Conservation (phyloP, 1,140 invertebrate genomes). For the Trypoxylus dichotomus region DNA sequence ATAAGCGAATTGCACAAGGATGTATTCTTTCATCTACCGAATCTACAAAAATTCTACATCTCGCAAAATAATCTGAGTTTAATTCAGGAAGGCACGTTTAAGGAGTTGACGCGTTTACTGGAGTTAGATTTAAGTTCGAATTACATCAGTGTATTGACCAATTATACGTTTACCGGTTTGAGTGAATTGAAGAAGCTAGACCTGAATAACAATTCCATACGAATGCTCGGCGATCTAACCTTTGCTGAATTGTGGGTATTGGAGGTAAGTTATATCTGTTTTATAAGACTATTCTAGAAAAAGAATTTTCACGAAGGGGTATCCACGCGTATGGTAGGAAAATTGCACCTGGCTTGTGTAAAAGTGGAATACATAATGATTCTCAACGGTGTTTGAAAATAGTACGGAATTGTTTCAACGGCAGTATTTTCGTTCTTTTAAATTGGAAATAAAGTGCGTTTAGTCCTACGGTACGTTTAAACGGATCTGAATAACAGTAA, state of each 20-base stretch:
- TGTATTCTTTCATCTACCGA: slow-evolving; percentile 62
- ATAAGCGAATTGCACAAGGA: slow-evolving; percentile 61
- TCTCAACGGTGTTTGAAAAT: too few species aligned
- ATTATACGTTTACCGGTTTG: slow-evolving; percentile 62
- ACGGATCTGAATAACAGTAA: too few species aligned
- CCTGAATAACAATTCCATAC: slow-evolving; percentile 61
- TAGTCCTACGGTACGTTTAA: too few species aligned
- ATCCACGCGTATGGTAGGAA: not conserved
- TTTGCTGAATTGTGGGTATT: slow-evolving; percentile 73
- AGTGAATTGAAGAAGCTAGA: slow-evolving; percentile 57
- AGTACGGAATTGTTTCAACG: too few species aligned
- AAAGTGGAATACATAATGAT: too few species aligned
- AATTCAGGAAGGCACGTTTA: slow-evolving; percentile 63
- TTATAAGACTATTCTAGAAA: not conserved
- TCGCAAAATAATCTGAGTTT: slow-evolving; percentile 62
- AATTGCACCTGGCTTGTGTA: too few species aligned
- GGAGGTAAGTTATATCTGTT: slow-evolving; percentile 44
- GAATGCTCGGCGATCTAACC: slow-evolving; percentile 60
- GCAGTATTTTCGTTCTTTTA: too few species aligned
- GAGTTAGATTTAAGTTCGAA: slow-evolving; percentile 63
- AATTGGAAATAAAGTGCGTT: too few species aligned
- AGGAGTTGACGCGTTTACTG: slow-evolving; percentile 54
- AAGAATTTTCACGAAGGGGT: too few species aligned
- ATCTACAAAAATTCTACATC: slow-evolving; percentile 58
- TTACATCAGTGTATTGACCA: slow-evolving; percentile 58